Evolutionary conservation across 2,113 vertebrate genomes (phyloP).

Genomic region (Prunella fulvescens): DNA sequence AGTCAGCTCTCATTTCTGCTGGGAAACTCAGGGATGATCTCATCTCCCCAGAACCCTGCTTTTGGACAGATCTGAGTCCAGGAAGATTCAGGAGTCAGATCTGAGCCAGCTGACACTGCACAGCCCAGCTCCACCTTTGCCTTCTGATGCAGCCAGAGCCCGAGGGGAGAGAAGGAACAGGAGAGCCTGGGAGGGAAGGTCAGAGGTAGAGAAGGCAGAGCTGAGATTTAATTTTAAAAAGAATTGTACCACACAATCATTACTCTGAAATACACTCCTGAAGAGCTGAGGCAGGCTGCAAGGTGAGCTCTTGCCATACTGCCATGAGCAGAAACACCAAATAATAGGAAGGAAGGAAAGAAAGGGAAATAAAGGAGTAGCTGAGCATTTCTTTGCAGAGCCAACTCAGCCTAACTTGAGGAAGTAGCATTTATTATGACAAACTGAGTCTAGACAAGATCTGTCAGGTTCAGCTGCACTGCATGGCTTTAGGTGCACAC

Average conservation of each 20-base stretch:
- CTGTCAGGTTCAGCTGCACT: constrained; percentile 7
- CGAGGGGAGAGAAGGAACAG: neutral
- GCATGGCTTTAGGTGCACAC: neutral
- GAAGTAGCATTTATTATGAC: constrained; percentile 18
- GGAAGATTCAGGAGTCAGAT: neutral
- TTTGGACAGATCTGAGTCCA: neutral
- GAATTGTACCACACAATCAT: neutral
- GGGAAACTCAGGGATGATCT: neutral
- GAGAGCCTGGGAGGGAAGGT: neutral
- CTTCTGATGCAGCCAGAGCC: neutral
- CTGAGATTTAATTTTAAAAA: neutral
- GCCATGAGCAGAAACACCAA: neutral
- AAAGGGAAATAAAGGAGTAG: neutral
- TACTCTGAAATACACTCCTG: neutral
- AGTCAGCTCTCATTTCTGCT: neutral
- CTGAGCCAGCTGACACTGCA: neutral
- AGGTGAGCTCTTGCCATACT: neutral
- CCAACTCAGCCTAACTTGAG: neutral
- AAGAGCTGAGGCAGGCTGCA: neutral
- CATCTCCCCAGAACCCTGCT: neutral
- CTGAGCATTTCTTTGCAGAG: neutral
- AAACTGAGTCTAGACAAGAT: constrained; percentile 24
- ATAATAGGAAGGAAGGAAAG: neutral
- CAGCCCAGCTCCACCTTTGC: neutral
- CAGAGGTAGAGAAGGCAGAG: neutral